A percentile compares a stretch with the other conserved stretches of the same genome.
Conservation (phyloP, 1,140 invertebrate genomes). For the Bombus sylvicola region DNA sequence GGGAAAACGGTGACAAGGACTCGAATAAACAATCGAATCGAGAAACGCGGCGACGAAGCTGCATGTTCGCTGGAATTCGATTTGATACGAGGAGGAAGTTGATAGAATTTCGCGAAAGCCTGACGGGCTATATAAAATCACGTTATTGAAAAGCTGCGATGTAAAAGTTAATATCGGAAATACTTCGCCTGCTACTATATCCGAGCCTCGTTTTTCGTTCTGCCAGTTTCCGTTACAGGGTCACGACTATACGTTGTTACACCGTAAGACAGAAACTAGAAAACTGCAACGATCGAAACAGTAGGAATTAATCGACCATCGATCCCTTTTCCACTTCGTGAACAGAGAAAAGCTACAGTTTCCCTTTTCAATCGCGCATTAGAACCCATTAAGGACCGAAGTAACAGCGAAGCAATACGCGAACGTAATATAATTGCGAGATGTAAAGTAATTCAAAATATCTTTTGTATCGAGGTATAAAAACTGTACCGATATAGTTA, state of each 20-base stretch:
- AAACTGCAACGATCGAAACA: background rate
- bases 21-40: background rate
- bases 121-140: slow-evolving; percentile 6
- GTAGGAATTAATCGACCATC: no score
- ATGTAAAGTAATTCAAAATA: no score
- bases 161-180: slow-evolving; percentile 57
- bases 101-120: slow-evolving; percentile 21
- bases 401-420: no score
- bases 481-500: background rate
- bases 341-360: background rate
- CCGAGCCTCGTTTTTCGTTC: slow-evolving; percentile 14
- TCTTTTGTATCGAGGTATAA: no score
- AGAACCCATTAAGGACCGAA: no score
- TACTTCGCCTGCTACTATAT: slow-evolving; percentile 16
- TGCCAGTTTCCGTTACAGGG: background rate
- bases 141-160: slow-evolving; percentile 32
- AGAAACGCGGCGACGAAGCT: background rate
- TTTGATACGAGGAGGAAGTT: slow-evolving; percentile 13
- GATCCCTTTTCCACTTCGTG: background rate
- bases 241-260: background rate
- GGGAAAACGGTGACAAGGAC: no score
- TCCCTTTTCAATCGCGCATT: no score
- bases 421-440: no score
- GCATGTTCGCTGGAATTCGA: background rate
- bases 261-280: background rate